Evolutionary conservation across 2,888 invertebrate species (phyloP).

Genomic region (Caenorhabditis sinica): DNA sequence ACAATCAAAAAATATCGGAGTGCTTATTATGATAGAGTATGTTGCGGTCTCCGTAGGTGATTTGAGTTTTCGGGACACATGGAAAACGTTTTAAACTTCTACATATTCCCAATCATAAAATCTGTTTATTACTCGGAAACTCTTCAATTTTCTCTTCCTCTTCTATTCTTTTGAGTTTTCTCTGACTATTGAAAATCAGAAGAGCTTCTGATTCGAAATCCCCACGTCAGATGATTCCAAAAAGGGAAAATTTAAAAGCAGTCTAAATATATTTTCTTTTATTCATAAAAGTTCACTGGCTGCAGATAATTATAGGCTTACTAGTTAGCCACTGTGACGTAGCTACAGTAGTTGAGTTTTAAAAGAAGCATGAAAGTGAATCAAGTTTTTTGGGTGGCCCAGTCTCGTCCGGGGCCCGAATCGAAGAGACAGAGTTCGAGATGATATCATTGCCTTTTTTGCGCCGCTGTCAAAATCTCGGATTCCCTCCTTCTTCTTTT

Average conservation of each 20-base stretch:
- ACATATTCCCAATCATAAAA: conserved; percentile 28
- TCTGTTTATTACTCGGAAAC: conserved; percentile 23
- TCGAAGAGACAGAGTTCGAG: conserved; percentile 39
- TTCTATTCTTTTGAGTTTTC: not conserved
- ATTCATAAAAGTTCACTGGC: not conserved
- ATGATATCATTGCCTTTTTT: conserved; percentile 48
- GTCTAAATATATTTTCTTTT: not conserved
- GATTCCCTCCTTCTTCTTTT: conserved; percentile 5
- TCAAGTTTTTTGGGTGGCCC: conserved; percentile 12
- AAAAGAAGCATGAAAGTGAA: conserved; percentile 9
- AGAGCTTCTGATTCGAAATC: not conserved
- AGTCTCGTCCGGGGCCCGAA: not conserved
- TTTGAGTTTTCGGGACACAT: conserved; percentile 12
- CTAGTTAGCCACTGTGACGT: conserved; percentile 18
- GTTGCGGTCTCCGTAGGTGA: conserved; percentile 40
- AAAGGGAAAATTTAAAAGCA: not conserved
- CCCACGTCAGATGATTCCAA: conserved; percentile 4
- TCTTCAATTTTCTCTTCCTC: not conserved
- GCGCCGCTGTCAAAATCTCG: conserved; percentile 38
- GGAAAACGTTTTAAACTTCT: conserved; percentile 13
- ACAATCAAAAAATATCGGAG: conserved; percentile 39
- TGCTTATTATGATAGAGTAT: conserved; percentile 31
- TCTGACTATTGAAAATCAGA: not conserved
- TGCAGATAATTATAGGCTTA: not conserved
- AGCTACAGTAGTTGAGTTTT: conserved; percentile 12